Conservation (phyloP, 2,888 invertebrate species). For the Ophraella communa region DNA sequence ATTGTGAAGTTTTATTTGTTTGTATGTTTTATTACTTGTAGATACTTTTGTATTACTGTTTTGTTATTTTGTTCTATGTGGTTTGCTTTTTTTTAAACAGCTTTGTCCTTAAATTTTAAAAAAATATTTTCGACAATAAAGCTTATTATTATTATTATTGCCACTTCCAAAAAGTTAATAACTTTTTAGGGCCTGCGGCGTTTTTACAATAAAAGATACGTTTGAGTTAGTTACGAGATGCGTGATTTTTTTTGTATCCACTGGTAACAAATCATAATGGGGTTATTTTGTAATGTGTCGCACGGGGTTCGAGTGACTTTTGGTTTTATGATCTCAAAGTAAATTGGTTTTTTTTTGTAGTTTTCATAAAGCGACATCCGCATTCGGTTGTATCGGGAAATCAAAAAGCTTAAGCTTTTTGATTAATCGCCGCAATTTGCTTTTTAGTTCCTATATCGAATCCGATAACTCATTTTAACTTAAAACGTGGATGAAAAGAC, state of each 20-base stretch:
- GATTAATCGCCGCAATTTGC: slow-evolving; percentile 11
- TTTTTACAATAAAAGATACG: too few relatives aligned
- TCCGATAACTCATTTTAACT: slow-evolving; percentile 5
- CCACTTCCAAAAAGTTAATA: too few relatives aligned
- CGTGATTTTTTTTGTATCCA: not conserved
- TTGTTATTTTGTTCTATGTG: too few relatives aligned
- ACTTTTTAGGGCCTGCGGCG: too few relatives aligned
- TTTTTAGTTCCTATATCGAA: slow-evolving; percentile 11
- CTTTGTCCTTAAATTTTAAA: too few relatives aligned
- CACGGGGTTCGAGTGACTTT: not conserved
- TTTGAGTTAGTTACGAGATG: too few relatives aligned
- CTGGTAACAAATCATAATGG: not conserved
- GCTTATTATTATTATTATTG: too few relatives aligned
- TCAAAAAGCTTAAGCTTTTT: slow-evolving; percentile 2
- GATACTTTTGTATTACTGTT: too few relatives aligned
- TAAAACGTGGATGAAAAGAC: not conserved
- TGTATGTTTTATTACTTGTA: too few relatives aligned
- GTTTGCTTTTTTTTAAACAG: too few relatives aligned
- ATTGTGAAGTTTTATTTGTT: too few relatives aligned
- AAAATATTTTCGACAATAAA: too few relatives aligned
- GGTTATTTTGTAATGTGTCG: not conserved
- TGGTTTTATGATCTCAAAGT: slow-evolving; percentile 1
- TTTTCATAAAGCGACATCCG: not conserved
- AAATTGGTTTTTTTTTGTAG: not conserved
- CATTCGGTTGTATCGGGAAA: not conserved